Conservation (phyloP, 2,113 vertebrate species). For the Alexandromys fortis region DNA sequence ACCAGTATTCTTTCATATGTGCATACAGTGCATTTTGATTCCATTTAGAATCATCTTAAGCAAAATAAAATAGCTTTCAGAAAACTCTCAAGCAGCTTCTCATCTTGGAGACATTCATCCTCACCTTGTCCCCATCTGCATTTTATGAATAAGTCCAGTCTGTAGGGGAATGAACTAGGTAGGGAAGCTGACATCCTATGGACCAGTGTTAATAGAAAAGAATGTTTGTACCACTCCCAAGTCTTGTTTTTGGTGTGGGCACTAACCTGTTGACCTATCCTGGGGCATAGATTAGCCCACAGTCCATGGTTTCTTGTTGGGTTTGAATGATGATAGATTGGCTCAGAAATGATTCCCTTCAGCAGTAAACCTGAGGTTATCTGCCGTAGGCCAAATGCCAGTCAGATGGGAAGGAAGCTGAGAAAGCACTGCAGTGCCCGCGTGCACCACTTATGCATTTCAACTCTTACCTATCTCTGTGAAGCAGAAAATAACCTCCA, state of each 20-base stretch:
- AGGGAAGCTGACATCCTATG: background rate
- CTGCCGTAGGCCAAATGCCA: background rate
- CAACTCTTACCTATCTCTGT: background rate
- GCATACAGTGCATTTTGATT: background rate
- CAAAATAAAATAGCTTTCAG: conserved; percentile 17
- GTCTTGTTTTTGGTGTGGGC: background rate
- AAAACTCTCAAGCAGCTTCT: background rate
- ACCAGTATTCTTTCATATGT: background rate
- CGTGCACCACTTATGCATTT: background rate
- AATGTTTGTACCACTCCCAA: background rate
- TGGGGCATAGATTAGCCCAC: background rate
- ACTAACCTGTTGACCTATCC: background rate
- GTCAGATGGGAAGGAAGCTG: background rate
- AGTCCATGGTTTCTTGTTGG: background rate
- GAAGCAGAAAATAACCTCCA: conserved; percentile 27
- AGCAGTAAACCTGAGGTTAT: background rate
- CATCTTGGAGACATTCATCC: background rate
- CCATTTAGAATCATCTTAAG: conserved; percentile 13
- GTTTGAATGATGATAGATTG: background rate
- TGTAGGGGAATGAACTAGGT: background rate
- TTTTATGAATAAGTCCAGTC: background rate
- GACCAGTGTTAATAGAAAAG: background rate
- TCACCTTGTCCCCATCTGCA: background rate
- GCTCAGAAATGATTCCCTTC: background rate
- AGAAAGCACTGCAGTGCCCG: background rate